phyloP scores from a whole-genome alignment of 2,888 invertebrate species.

The Hypercompe scribonia region DNA sequence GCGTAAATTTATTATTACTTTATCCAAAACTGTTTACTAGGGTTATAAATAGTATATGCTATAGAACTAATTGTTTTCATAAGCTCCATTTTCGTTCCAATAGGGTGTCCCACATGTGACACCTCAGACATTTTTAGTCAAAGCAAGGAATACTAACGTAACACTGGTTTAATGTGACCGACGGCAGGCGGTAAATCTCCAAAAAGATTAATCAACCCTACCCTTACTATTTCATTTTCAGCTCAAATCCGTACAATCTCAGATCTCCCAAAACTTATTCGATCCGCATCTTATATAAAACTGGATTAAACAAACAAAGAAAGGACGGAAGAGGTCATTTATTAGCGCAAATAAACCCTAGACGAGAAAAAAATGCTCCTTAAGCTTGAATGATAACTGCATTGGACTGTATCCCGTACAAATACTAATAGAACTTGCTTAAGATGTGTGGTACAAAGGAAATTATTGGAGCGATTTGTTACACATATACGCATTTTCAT shows the following conservation, averaged over 20 bases:
- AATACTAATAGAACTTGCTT: slow-evolving; percentile 41
- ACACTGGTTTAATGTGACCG: neutral
- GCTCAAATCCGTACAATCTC: neutral
- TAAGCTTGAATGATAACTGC: slow-evolving; percentile 56
- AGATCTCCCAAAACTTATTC: slow-evolving; percentile 8
- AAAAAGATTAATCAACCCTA: neutral
- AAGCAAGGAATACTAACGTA: neutral
- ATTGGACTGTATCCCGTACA: slow-evolving; percentile 46
- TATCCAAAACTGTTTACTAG: too few relatives aligned
- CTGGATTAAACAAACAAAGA: slow-evolving; percentile 35
- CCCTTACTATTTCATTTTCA: neutral
- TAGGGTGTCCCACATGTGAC: too few relatives aligned
- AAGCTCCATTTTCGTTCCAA: too few relatives aligned
- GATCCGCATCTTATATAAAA: slow-evolving; percentile 28
- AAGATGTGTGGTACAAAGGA: slow-evolving; percentile 25
- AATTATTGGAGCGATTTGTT: neutral
- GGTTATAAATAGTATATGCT: too few relatives aligned
- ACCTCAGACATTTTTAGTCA: too few relatives aligned
- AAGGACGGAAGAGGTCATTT: slow-evolving; percentile 30
- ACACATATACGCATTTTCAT: neutral
- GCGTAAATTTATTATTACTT: too few relatives aligned
- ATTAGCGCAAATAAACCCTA: slow-evolving; percentile 37
- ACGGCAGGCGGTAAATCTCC: too few relatives aligned
- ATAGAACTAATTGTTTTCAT: too few relatives aligned
- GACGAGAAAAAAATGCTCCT: slow-evolving; percentile 42